Evolutionary conservation across 2,888 invertebrate genomes (phyloP), one percentile per base, ranked within the genome.

Genomic region (Acanthosepion pharaonis): DNA sequence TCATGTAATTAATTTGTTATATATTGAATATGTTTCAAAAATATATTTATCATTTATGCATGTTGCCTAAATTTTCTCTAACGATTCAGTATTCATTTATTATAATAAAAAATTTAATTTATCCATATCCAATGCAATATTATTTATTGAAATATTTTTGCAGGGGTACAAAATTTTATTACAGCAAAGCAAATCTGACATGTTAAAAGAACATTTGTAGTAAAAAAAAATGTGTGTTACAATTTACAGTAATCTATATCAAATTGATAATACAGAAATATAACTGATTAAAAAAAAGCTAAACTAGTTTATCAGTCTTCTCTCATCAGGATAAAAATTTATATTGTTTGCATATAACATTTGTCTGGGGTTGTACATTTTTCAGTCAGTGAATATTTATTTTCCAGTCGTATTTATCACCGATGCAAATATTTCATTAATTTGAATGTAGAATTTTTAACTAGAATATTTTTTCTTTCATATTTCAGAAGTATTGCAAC

Each of bases 201-300:
- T 42, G 42, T 3, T 42, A 42, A 42, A 42, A 42, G 42, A 42
- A 42, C 42, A 42, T 42, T 42, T 3, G 42, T 42, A 42, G 42
- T 0, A 42, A 42, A 42, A 1, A 42, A 42, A 2, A 3, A 0
- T n/a, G n/a, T n/a, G 42, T 1, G 42, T 42, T 1, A 42, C 42
- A 42, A 42, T 42, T 42, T 42, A 42, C 42, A 42, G 3, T 42
- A 42, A 42, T 42, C 42, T 42, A 42, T 42, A 42, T 42, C 42
- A 42, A 42, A 42, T 42, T 42, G 42, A 1, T 42, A 42, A 42
- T 42, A 42, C 3, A 2, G 42, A 42, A 42, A 42, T 42, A 42
- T 42, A 42, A 42, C 42, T 42, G 3, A 42, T 42, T 42, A 42
- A 42, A 42, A 42, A 42, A 42, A 1, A 42, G 42, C 42, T 2